phyloP scores from a whole-genome alignment of 2,888 invertebrate genomes.

The Ectemnius lituratus region DNA sequence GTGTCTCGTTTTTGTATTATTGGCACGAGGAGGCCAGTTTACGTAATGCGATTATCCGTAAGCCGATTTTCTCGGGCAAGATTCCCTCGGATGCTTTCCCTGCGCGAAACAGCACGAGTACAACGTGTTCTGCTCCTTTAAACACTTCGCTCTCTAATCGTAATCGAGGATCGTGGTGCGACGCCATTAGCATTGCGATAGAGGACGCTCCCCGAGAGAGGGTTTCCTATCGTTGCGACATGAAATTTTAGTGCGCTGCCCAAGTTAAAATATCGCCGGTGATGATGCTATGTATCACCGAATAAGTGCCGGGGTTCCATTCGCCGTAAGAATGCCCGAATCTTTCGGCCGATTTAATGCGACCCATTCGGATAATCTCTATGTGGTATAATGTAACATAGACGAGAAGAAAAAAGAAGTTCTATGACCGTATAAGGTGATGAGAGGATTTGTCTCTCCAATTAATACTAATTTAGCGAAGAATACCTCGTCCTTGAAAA shows the following conservation, averaged over 20 bases:
- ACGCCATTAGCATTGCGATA: slow-evolving; percentile 25
- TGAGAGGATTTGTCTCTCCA: too few species aligned
- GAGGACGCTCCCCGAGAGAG: slow-evolving; percentile 6
- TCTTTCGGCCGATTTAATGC: slow-evolving; percentile 45
- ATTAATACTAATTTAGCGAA: too few species aligned
- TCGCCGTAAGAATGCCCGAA: slow-evolving; percentile 36
- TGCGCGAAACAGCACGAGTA: background rate
- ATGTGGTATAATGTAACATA: slow-evolving; percentile 20
- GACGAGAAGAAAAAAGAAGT: background rate
- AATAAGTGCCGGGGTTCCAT: slow-evolving; percentile 5
- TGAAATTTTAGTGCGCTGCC: slow-evolving; percentile 32
- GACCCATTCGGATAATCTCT: slow-evolving; percentile 36
- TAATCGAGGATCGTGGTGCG: slow-evolving; percentile 35
- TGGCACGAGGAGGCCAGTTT: slow-evolving; percentile 9
- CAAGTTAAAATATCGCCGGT: slow-evolving; percentile 15
- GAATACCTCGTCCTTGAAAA: background rate
- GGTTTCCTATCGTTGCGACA: slow-evolving; percentile 27
- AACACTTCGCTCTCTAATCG: slow-evolving; percentile 33
- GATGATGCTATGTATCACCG: background rate
- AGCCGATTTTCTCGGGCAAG: slow-evolving; percentile 24
- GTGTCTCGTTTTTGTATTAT: background rate
- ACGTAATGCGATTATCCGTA: slow-evolving; percentile 27
- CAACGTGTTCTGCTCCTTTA: slow-evolving; percentile 1
- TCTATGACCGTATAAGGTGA: too few species aligned
- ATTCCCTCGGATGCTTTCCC: slow-evolving; percentile 14